Base-by-base conservation (phyloP, 2,797 vertebrate genomes). In the Champsocephalus esox region DNA sequence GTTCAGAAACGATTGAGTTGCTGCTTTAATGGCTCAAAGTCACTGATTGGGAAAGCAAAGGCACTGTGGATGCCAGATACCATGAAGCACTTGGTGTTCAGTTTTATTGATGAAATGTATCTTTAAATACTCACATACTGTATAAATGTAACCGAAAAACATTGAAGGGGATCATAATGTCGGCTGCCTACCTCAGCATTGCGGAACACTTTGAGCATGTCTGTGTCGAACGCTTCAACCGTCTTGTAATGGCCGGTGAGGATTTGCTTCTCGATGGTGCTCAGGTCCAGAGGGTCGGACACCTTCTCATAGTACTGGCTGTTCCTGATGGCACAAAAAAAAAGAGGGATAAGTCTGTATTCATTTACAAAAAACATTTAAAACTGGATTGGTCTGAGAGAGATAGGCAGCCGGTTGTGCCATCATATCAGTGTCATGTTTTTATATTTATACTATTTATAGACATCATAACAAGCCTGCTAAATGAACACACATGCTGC, bases 201-300 rank as follows among this genome's bases (percentile, higher is more conserved):
- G 74, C 97, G 95, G 88, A 99, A 99, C 73, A 99, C 97, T 93
- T 98, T 99, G 70, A 99, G 96, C 98, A 99, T 99, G 92, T 99
- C 97, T 0, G 97, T 93, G 84, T 99, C 97, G 34, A 99, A 99
- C 28, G 97, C 96, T 86, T 99, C 97, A 49, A 98, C 97, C 0
- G 97, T 99, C 92, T 98, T 98, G 77, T 99, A 99, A 79, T 97
- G 96, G 50, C 98, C 98, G 0, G 95, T 97, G 88, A 99, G 95
- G 90, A 99, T 99, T 86, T 98, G 98, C 88, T 98, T 98, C 90
- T 99, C 98, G 14, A 99, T 98, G n/a, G 96, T 98, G 88, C 94
- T 93, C 11, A 99, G 94, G 89, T 99, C 97, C 87, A 99, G 82
- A 0, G 98, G 98, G 81, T 99, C 98, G 0, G 97, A 96, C 88